Evolutionary conservation across 2,888 invertebrate genomes (phyloP).

Genomic region (Eurytoma adleriae): DNA sequence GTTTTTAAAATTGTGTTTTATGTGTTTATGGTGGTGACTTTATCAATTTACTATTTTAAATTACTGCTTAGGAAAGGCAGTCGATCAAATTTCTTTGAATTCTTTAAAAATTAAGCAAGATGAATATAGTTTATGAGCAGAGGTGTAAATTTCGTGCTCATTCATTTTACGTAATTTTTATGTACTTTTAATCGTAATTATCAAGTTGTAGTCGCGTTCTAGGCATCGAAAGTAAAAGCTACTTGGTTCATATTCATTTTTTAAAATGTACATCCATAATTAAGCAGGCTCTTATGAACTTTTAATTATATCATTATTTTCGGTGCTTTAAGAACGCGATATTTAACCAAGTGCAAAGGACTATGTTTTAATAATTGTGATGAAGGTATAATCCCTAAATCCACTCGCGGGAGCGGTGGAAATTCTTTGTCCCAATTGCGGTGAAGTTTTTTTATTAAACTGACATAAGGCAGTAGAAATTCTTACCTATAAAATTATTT

Average conservation of each 20-base stretch:
- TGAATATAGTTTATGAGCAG: slow-evolving; percentile 51
- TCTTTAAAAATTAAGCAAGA: slow-evolving; percentile 16
- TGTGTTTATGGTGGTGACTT: slow-evolving; percentile 30
- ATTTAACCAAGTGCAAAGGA: slow-evolving; percentile 22
- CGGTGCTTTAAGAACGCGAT: slow-evolving; percentile 19
- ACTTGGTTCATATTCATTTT: slow-evolving; percentile 34
- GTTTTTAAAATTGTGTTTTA: slow-evolving; percentile 38
- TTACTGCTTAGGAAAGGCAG: slow-evolving; percentile 11
- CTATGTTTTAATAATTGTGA: slow-evolving; percentile 35
- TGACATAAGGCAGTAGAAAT: slow-evolving; percentile 33
- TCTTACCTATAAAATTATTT: slow-evolving; percentile 36
- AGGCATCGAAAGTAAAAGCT: slow-evolving; percentile 44
- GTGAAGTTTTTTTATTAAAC: slow-evolving; percentile 45
- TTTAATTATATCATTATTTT: slow-evolving; percentile 32
- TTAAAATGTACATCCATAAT: slow-evolving; percentile 12
- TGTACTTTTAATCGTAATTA: slow-evolving; percentile 63
- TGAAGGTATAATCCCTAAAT: neutral
- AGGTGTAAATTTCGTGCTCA: slow-evolving; percentile 55
- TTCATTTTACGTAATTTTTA: slow-evolving; percentile 62
- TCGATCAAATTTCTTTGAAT: slow-evolving; percentile 19
- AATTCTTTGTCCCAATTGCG: neutral
- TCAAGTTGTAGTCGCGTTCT: slow-evolving; percentile 15
- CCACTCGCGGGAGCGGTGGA: too few relatives aligned
- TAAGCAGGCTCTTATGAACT: slow-evolving; percentile 15
- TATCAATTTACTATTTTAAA: slow-evolving; percentile 36